Conservation (phyloP, 2,888 invertebrate genomes). For the Machimus atricapillus region DNA sequence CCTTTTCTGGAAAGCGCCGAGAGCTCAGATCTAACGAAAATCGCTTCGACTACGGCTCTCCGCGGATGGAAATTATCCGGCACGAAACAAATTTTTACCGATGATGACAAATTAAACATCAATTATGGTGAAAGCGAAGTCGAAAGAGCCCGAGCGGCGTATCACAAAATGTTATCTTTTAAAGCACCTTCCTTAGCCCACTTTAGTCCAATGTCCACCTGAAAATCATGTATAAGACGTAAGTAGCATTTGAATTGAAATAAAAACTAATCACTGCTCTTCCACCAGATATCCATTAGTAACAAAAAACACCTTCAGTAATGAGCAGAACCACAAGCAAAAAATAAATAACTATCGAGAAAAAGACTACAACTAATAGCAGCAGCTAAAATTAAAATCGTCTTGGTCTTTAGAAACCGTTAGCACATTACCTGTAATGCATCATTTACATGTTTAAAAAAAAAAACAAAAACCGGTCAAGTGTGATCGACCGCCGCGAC, state of each 20-base stretch:
- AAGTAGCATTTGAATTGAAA: too few species aligned
- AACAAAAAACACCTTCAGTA: too few species aligned
- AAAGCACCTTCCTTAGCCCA: not conserved
- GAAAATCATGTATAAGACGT: too few species aligned
- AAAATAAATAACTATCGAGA: too few species aligned
- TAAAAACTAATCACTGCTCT: too few species aligned
- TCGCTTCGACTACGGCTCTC: not conserved
- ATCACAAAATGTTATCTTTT: not conserved
- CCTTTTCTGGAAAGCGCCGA: not conserved
- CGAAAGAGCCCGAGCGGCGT: not conserved
- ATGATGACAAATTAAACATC: not conserved
- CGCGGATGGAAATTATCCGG: too few species aligned
- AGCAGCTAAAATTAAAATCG: too few species aligned
- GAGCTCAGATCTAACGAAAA: not conserved
- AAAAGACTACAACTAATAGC: too few species aligned
- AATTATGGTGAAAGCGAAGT: not conserved
- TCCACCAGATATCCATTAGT: too few species aligned
- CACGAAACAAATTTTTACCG: not conserved
- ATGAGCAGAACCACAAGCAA: too few species aligned
- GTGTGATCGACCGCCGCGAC: not conserved
- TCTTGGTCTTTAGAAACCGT: not conserved
- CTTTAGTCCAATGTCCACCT: too few species aligned
- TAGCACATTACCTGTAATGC: not conserved
- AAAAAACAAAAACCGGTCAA: not conserved
- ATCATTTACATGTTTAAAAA: not conserved